These are phyloP conservation scores for Bolborhynchus lineola DNA, from an alignment of 2,113 vertebrate species.

Conservation along the genomic window DNA sequence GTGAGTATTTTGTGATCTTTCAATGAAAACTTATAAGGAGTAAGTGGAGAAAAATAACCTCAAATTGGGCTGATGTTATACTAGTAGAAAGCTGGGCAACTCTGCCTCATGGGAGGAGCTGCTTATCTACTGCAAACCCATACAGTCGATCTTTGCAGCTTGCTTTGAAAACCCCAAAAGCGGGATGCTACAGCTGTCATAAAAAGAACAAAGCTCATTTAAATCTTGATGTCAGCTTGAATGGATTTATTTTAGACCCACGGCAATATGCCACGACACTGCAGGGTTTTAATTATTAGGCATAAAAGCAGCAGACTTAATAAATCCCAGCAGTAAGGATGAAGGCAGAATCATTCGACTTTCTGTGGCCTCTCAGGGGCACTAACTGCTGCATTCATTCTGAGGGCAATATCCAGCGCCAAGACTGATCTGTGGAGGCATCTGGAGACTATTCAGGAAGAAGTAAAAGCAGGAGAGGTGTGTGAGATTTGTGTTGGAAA, in stretches of 20 bases:
- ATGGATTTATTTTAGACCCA: slow-evolving; percentile 3
- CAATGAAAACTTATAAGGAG: background rate
- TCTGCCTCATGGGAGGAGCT: background rate
- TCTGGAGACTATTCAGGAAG: slow-evolving; percentile 3
- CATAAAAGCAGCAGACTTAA: slow-evolving; percentile 24
- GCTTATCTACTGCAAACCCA: background rate
- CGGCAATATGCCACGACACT: background rate
- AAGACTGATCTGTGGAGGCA: slow-evolving; percentile 8
- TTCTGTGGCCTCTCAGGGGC: background rate
- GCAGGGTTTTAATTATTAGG: slow-evolving; percentile 28
- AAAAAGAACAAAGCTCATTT: background rate
- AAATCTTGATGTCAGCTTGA: background rate
- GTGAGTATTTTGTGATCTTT: background rate
- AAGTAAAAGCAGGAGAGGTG: slow-evolving; percentile 13
- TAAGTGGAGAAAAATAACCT: background rate
- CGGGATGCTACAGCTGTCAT: background rate
- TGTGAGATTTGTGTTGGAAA: background rate
- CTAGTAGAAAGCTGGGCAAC: background rate
- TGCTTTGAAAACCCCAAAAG: background rate
- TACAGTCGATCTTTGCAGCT: background rate
- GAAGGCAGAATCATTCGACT: background rate
- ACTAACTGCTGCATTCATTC: background rate
- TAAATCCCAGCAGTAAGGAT: background rate
- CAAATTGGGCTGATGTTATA: background rate
- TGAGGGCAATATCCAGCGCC: background rate